These are phyloP conservation scores for Tachystola acroxantha DNA, from an alignment of 2,888 invertebrate species.

Conservation along the genomic window DNA sequence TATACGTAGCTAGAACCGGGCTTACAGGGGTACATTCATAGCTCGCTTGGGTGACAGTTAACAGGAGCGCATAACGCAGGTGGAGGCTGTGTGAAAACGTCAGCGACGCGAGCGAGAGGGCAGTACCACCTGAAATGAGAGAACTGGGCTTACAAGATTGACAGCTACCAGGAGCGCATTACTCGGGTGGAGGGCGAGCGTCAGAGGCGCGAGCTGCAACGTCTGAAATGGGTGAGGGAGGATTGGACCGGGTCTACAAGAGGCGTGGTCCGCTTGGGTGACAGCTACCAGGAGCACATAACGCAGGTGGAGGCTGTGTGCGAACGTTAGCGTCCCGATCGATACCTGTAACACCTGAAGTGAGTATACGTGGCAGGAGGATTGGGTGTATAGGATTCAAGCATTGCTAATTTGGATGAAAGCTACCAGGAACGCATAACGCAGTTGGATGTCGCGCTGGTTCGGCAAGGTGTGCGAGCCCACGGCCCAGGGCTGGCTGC, in stretches of 20 bases:
- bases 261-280: no score
- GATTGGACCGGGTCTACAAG: no score
- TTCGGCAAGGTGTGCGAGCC: slow-evolving; percentile 53
- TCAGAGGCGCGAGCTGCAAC: no score
- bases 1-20: no score
- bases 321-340: slow-evolving; percentile 57
- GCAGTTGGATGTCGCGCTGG: slow-evolving; percentile 61
- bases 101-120: slow-evolving; percentile 63
- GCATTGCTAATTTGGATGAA: no score
- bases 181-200: slow-evolving; percentile 57
- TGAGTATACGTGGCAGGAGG: no score
- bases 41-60: no score
- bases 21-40: no score
- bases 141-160: no score
- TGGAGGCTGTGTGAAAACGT: slow-evolving; percentile 50
- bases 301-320: slow-evolving; percentile 57
- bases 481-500: slow-evolving; percentile 54
- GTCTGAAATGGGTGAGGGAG: no score
- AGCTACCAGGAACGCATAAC: slow-evolving; percentile 62
- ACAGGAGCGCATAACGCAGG: slow-evolving; percentile 59
- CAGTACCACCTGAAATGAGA: slow-evolving; percentile 59
- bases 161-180: slow-evolving; percentile 61
- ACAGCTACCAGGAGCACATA: slow-evolving; percentile 61
- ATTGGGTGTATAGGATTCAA: no score
- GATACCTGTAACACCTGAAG: slow-evolving; percentile 19